Evolutionary conservation across 37 sponge, comb jelly and placozoan species (phyloP).

Genomic region (Hexactinellida sp.): DNA sequence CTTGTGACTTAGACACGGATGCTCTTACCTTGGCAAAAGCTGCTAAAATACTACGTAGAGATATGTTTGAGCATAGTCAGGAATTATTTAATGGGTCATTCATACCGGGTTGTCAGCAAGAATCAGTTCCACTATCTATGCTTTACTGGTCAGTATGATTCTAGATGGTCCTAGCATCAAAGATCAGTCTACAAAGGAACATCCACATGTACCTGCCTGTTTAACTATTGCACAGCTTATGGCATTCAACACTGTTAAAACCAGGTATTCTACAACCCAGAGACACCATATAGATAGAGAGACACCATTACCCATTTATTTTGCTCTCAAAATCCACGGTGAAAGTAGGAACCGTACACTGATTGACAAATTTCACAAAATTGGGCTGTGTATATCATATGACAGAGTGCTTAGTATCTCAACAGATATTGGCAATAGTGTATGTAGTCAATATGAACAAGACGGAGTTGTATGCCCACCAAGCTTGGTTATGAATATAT

Average conservation of each 20-base stretch:
- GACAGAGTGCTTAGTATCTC: constrained; percentile 21
- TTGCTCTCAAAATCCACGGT: too few species aligned
- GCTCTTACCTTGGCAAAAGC: constrained; percentile 23
- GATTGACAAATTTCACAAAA: constrained; percentile 8
- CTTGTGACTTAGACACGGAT: constrained; percentile 26
- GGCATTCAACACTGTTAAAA: neutral
- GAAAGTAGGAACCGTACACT: constrained; percentile 25
- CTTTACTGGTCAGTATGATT: constrained; percentile 12
- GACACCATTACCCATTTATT: constrained; percentile 26
- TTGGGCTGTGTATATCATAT: constrained; percentile 29
- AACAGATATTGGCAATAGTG: constrained; percentile 19
- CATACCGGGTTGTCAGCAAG: too few species aligned
- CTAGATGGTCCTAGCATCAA: neutral
- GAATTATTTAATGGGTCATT: neutral
- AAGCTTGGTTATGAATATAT: neutral
- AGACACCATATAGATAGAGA: constrained; percentile 15
- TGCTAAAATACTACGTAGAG: constrained; percentile 5
- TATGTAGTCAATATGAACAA: neutral
- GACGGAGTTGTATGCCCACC: constrained; percentile 23
- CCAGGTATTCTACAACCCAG: neutral
- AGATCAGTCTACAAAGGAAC: neutral
- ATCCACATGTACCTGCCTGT: neutral
- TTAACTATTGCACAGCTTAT: neutral
- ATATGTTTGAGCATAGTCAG: neutral
- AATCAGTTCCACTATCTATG: constrained; percentile 12